Evolutionary conservation across 1,140 invertebrate genomes (phyloP), one percentile per base, ranked within the genome.

Genomic region (Ips nitidus): DNA sequence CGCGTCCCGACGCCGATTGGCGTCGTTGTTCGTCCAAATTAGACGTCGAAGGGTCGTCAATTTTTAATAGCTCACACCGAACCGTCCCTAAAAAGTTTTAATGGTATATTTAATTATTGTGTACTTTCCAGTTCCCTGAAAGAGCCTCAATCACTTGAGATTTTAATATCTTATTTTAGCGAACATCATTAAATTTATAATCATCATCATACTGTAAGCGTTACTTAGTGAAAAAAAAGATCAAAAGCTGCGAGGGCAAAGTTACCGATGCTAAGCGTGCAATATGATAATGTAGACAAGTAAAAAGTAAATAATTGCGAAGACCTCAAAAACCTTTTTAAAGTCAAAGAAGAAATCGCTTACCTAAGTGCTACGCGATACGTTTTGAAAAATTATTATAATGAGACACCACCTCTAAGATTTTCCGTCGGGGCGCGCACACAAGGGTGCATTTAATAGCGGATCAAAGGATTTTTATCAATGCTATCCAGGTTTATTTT

Each of bases 261-360:
- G 22, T 22, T 22, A 22, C 22, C 22, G 22, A 22, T 22, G 22
- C 64, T 70, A 72, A 69, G 58, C 41, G 68, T 66, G 71, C 71
- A 72, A 66, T 72, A 72, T 72, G 71, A 72, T 72, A 72, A 72
- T 72, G 52, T 66, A 61, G 61, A 66, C 66, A 69, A 70, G 67
- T 70, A 72, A 72, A 72, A 72, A 72, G 71, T 72, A 69, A 72
- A 72, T 69, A 72, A 69, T 72, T 72, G 69, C 58, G 57, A 41
- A 52, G 59, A 50, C 45, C 45, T 50, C 45, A 8, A 6, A 50
- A 50, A 50, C 45, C 45, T 50, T 22, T 50, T 22, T 8, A 47
- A 43, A 52, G 61, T 52, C 47, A 52, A 63, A 52, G 61, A 50
- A 36, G 40, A 60, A n/a, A 69, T 61, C 58, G n/a, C 66, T 63